Conservation (phyloP, 2,797 vertebrate species). For the Epinephelus coioides region DNA sequence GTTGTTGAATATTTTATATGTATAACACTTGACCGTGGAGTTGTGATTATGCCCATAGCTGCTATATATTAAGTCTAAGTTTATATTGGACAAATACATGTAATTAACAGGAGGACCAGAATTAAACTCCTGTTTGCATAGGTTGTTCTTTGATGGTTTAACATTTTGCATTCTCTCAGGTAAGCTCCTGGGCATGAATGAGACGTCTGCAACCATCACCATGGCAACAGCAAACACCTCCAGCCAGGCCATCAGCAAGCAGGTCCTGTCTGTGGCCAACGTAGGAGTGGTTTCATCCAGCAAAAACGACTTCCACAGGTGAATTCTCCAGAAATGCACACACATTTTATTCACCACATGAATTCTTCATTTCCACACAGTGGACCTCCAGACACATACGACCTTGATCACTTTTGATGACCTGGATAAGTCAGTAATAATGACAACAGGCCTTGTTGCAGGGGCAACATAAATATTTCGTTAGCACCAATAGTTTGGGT, state of each 20-base stretch:
- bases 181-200: conserved; percentile 96
- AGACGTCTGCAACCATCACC: conserved; percentile 88
- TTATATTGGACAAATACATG: neutral
- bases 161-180: conserved; percentile 81
- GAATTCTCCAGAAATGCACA: conserved; percentile 2
- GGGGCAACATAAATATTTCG: neutral
- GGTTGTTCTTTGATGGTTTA: neutral
- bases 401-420: too few relatives aligned
- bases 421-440: too few relatives aligned
- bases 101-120: neutral
- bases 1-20: neutral
- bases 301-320: conserved; percentile 90
- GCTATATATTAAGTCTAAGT: neutral
- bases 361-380: neutral
- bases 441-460: neutral
- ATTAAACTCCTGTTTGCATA: neutral
- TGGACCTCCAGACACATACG: too few relatives aligned
- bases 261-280: conserved; percentile 91
- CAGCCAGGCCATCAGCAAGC: conserved; percentile 86
- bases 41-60: neutral
- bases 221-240: conserved; percentile 87
- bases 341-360: too few relatives aligned
- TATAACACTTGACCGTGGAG: neutral
- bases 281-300: conserved; percentile 90
- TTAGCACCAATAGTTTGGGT: neutral